Base-by-base conservation (phyloP, 2,888 invertebrate species). In the Coelopa pilipes region DNA sequence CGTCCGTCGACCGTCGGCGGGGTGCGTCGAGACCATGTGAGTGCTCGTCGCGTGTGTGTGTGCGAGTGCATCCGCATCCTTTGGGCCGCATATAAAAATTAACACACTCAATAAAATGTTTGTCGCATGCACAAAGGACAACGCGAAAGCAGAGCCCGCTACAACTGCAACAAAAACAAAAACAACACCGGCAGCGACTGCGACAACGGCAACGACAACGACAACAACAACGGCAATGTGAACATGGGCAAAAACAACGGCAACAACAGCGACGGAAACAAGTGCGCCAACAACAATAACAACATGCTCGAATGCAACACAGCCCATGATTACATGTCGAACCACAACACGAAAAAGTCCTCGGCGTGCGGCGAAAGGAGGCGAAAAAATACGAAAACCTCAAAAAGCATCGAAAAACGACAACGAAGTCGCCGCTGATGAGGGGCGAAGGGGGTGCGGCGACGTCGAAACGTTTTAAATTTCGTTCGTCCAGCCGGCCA, bases 61-160 rank as follows among this genome's bases (percentile, higher is more conserved):
- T 46, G 62, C 47, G 55, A 67, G 67, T 67, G 67, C 67, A 67
- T 53, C 67, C 67, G 55, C 59, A 59, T 53, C 65, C 65, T 71
- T 55, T 49, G 50, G 60, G 50, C 53, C 45, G 62, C 62, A 72
- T 55, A 72, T 70, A 76, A 80, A 79, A 79, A 79, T 80, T 78
- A 79, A 79, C 78, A 79, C 78, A 80, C 76, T 79, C 80, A 76
- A 77, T 75, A 74, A 72, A 74, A 78, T 75, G 76, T 77, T 78
- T 76, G 74, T 49, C 63, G 68, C 66, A 76, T 76, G 77, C 77
- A 77, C 78, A 78, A 79, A 78, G 78, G 77, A 75, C 73, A 75
- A 72, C 47, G 17, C 19, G 70, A 68, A 69, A n/a, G 13, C 34
- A 34, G 34, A 34, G 34, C n/a, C n/a, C n/a, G n/a, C n/a, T n/a